A percentile compares a stretch with the other conserved stretches of the same genome.
These are phyloP conservation scores for Lamellibrachia satsuma DNA, from an alignment of 2,888 invertebrate species.

Conservation along the genomic window DNA sequence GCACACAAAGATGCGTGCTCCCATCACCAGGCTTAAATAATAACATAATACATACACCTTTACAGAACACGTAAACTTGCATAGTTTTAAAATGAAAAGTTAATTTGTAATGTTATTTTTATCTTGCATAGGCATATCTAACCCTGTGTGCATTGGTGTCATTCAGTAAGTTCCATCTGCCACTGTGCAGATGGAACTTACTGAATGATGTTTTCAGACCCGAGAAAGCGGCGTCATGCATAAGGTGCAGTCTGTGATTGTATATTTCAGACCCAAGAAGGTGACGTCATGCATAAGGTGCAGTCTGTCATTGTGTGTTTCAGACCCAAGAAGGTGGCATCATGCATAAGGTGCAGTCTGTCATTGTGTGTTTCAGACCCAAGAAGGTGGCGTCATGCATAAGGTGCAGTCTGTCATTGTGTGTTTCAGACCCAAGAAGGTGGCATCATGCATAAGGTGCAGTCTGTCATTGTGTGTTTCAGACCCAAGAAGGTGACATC, in stretches of 20 bases:
- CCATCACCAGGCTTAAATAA: too few species aligned
- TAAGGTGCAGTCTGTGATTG: neutral
- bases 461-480: neutral
- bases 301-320: neutral
- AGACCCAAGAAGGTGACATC: neutral
- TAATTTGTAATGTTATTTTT: too few species aligned
- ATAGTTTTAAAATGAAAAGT: too few species aligned
- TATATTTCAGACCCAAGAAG: neutral
- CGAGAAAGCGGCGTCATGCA: neutral
- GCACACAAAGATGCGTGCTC: too few species aligned
- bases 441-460: neutral
- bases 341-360: neutral
- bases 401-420: slow-evolving; percentile 30
- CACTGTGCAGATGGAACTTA: neutral
- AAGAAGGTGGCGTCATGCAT: neutral
- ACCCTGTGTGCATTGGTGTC: too few species aligned
- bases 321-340: neutral
- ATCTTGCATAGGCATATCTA: too few species aligned
- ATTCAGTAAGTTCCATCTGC: neutral
- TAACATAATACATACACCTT: too few species aligned
- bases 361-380: neutral
- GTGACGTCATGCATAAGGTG: neutral
- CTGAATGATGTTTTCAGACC: neutral
- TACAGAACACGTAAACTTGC: too few species aligned
- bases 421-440: neutral